Evolutionary conservation across 2,888 invertebrate species (phyloP).

Genomic region (Tupiocoris notatus): DNA sequence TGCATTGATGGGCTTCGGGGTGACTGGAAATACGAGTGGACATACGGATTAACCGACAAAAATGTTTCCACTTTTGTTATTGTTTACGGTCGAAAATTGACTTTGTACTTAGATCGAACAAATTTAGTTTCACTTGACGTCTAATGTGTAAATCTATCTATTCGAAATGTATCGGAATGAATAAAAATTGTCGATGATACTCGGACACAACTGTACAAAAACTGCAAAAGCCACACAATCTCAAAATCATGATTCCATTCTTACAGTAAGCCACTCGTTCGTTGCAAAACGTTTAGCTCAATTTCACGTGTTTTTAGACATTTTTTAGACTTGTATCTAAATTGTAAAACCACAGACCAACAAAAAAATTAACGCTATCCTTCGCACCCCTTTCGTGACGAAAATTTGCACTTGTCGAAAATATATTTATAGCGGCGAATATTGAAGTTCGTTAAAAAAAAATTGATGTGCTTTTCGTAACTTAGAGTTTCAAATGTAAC

Average conservation of each 20-base stretch:
- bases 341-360: constrained; percentile 10
- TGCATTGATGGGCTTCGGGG: not conserved
- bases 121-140: no score
- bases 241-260: not conserved
- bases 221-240: not conserved
- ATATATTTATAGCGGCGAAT: constrained; percentile 14
- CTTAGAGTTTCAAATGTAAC: not conserved
- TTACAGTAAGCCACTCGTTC: constrained; percentile 8
- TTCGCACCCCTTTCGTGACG: constrained; percentile 19
- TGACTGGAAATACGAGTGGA: no score
- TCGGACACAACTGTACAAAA: constrained; percentile 3
- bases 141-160: constrained; percentile 9
- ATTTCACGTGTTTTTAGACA: not conserved
- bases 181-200: no score
- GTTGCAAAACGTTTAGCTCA: constrained; percentile 5
- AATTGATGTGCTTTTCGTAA: constrained; percentile 14
- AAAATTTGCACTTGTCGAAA: constrained; percentile 24
- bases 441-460: constrained; percentile 4
- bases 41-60: no score
- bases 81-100: no score
- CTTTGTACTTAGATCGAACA: no score
- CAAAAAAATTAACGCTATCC: not conserved
- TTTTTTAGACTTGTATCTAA: not conserved
- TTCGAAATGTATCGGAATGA: constrained; percentile 9
- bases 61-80: no score